These are phyloP conservation scores for Heterotis niloticus DNA, from an alignment of 2,113 vertebrate genomes.

Conservation along the genomic window DNA sequence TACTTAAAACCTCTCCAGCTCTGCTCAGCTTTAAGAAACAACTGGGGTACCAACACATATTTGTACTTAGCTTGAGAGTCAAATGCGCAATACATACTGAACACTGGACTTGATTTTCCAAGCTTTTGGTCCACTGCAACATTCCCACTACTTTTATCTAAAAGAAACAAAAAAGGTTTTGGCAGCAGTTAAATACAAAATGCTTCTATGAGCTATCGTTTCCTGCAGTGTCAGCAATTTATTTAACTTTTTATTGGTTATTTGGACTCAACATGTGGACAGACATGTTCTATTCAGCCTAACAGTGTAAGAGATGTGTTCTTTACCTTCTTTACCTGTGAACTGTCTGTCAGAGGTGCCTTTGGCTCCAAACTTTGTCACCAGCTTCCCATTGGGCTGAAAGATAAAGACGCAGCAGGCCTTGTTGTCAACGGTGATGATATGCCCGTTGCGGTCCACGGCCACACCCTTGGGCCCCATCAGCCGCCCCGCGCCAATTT, in stretches of 20 bases:
- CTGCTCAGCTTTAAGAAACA: slow-evolving; percentile 31
- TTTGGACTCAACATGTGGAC: too few relatives aligned
- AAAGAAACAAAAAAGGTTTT: slow-evolving; percentile 45
- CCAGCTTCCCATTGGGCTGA: slow-evolving; percentile 90
- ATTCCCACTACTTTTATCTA: slow-evolving; percentile 70
- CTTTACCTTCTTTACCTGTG: slow-evolving; percentile 66
- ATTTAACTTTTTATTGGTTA: too few relatives aligned
- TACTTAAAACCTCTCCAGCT: too few relatives aligned
- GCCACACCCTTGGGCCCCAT: slow-evolving; percentile 95
- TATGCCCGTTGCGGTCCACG: slow-evolving; percentile 89
- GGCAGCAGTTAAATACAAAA: not conserved
- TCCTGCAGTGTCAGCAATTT: not conserved
- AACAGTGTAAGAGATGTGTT: not conserved
- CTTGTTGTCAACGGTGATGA: slow-evolving; percentile 94
- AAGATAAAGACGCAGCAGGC: slow-evolving; percentile 97
- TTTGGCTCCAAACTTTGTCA: slow-evolving; percentile 86
- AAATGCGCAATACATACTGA: slow-evolving; percentile 61
- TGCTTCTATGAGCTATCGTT: not conserved
- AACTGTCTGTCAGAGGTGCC: slow-evolving; percentile 87
- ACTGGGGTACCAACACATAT: too few relatives aligned
- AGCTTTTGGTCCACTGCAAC: slow-evolving; percentile 69
- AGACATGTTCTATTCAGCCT: not conserved
- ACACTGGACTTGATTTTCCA: slow-evolving; percentile 69
- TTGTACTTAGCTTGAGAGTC: not conserved
- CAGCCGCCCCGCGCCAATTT: slow-evolving; percentile 86